These are phyloP conservation scores for Mythimna impura DNA, from an alignment of 2,888 invertebrate species.

Conservation along the genomic window DNA sequence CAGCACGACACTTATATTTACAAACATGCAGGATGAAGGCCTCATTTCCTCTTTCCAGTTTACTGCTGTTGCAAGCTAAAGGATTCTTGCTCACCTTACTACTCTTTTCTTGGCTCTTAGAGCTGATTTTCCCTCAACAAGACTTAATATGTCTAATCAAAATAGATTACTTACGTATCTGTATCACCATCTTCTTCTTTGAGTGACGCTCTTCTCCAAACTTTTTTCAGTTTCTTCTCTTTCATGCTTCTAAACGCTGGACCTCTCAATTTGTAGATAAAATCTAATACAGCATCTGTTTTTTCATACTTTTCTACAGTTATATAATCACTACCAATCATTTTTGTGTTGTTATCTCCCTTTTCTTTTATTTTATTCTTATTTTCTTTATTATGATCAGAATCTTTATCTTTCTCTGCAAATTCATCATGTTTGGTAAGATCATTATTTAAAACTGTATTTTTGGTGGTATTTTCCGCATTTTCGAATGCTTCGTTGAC, in stretches of 20 bases:
- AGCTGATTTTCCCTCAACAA: no score
- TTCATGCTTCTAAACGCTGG: conserved; percentile 40
- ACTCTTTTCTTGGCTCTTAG: no score
- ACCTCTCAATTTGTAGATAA: conserved; percentile 36
- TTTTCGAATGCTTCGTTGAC: conserved; percentile 32
- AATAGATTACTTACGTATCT: conserved; percentile 34
- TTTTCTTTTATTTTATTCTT: not conserved
- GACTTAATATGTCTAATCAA: not conserved
- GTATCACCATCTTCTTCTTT: not conserved
- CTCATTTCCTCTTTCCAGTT: no score
- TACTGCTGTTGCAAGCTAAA: no score
- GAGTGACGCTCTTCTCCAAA: conserved; percentile 46
- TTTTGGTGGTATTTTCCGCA: conserved; percentile 2
- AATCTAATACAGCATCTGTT: conserved; percentile 31
- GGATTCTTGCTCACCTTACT: no score
- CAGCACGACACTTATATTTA: not conserved
- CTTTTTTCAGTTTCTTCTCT: conserved; percentile 43
- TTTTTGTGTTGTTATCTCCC: not conserved
- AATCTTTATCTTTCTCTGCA: not conserved
- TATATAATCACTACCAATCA: not conserved
- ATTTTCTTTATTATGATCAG: not conserved
- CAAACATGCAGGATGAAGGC: no score
- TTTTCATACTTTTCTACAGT: not conserved
- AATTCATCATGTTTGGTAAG: not conserved
- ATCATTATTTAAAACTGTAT: not conserved